Evolutionary conservation across 1,140 invertebrate species (phyloP), one percentile per base, ranked within the genome.

Genomic region (Phocides pigmalion): DNA sequence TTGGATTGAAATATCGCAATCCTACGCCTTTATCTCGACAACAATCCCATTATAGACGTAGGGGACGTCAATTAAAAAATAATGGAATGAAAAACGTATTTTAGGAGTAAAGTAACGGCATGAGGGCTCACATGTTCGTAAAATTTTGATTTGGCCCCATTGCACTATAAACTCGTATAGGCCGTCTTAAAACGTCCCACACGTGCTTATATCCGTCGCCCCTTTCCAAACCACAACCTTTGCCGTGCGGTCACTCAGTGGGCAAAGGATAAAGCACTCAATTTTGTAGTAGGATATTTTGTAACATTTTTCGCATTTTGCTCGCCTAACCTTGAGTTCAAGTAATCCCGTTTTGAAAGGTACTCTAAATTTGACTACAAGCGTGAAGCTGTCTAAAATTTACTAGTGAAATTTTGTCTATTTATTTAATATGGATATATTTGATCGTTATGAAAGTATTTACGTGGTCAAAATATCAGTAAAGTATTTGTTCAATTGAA

Each of bases 1-100:
- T 89, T 90, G 81, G 83, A 89, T 89, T 85, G 82, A 87, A 84
- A 87, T 88, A 87, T 84, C 73, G 71, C 69, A 61, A 64, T 66
- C 72, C 65, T 62, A 72, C 63, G 68, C 64, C 61, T 72, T 71
- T 79, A 66, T 70, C 44, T 65, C 50, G 32, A 63, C 72, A 76
- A 82, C 72, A 79, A 83, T 77, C 54, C 69, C 44, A 72, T 81
- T 79, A 70, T 49, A 44, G 59, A 28, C 58, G 62, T 58, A 58
- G 65, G 65, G 42, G 67, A 54, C 51, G 61, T 68, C 59, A 73
- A 65, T 73, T 76, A 58, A 58, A 56, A 56, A 44, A 41, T 56
- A 56, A 56, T 56, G 22, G 14, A 51, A 15, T 4, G 49, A 11
- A n/a, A 35, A 9, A 4, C 16, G 14, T 20, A 12, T 20, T 46